phyloP scores from a whole-genome alignment of 2,113 vertebrate genomes.

The Lepus americanus region DNA sequence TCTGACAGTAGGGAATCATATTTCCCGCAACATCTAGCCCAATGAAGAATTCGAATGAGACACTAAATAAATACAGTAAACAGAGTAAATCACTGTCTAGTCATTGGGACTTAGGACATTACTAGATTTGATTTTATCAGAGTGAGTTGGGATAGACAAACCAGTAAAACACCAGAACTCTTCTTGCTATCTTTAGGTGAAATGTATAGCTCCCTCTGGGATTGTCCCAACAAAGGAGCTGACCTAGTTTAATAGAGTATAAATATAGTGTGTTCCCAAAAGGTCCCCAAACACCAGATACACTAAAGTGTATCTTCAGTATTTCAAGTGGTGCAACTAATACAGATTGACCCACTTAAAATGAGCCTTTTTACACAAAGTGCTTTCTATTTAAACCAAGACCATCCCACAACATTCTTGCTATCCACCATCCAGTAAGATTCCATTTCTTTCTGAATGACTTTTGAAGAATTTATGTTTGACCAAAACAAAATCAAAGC shows the following conservation, averaged over 20 bases:
- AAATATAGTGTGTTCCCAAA: constrained; percentile 81
- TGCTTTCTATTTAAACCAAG: constrained; percentile 49
- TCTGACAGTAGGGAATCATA: not conserved
- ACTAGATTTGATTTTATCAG: constrained; percentile 21
- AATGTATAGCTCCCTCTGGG: constrained; percentile 78
- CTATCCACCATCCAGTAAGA: not conserved
- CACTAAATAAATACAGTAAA: constrained; percentile 35
- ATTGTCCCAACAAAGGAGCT: constrained; percentile 78
- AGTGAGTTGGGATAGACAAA: constrained; percentile 43
- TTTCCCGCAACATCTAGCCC: not conserved
- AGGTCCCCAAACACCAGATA: constrained; percentile 78
- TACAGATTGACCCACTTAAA: constrained; percentile 79
- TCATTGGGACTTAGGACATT: not conserved
- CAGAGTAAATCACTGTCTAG: constrained; percentile 38
- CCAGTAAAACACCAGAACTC: constrained; percentile 22
- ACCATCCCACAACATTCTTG: not conserved
- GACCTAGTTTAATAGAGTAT: constrained; percentile 80
- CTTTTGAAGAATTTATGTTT: constrained; percentile 44
- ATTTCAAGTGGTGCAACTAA: constrained; percentile 68
- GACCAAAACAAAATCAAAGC: constrained; percentile 5
- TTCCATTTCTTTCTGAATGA: not conserved
- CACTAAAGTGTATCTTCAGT: constrained; percentile 74
- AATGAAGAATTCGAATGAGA: not conserved
- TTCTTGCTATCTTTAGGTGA: constrained; percentile 78
- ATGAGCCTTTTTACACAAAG: constrained; percentile 57